These are phyloP conservation scores for Chiloscyllium punctatum DNA, from an alignment of 2,797 vertebrate species.

Conservation along the genomic window DNA sequence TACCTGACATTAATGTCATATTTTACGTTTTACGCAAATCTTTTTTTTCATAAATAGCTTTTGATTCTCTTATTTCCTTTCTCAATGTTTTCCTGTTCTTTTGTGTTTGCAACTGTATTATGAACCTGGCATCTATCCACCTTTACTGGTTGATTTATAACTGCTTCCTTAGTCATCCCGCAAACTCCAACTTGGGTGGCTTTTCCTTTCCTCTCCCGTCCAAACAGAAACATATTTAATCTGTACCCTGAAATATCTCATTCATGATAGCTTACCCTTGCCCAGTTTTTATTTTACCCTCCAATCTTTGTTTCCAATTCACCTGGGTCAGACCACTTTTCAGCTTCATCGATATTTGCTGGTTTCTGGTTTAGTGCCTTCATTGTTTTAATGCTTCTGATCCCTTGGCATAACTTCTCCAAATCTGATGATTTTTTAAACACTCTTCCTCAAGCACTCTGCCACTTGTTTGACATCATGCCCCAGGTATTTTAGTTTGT, in stretches of 20 bases:
- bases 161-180: not conserved
- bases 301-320: not conserved
- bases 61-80: not conserved
- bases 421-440: not conserved
- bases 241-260: not conserved
- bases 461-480: not conserved
- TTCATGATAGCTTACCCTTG: not conserved
- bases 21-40: too few relatives aligned
- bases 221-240: not conserved
- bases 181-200: not conserved
- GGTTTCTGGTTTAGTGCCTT: not conserved
- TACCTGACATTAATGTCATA: not conserved
- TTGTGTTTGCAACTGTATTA: not conserved
- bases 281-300: not conserved
- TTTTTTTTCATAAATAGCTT: not conserved
- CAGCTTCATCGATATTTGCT: not conserved
- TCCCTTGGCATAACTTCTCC: not conserved
- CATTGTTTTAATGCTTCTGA: not conserved
- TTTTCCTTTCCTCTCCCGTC: not conserved
- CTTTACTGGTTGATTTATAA: not conserved
- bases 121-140: not conserved
- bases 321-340: not conserved
- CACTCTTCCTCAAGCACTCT: not conserved
- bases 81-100: not conserved
- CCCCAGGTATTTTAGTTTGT: not conserved